Percentiles rank a stretch among this genome's conserved stretches.
Evolutionary conservation across 2,797 vertebrate species (phyloP).

Genomic region (Remorina albescens): DNA sequence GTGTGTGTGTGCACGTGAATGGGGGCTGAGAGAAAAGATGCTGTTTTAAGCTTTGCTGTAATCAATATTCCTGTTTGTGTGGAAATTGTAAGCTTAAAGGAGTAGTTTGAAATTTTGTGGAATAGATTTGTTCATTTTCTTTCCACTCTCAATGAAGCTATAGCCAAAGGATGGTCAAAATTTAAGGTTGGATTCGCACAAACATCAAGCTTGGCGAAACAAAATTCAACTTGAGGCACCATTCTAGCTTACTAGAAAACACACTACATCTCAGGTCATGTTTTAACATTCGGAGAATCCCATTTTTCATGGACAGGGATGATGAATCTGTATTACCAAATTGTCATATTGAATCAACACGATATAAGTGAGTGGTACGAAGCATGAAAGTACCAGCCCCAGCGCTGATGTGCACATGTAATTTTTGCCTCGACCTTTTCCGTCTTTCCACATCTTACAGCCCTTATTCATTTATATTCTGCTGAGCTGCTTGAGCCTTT

Average conservation of each 20-base stretch:
- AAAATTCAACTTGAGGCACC: background rate
- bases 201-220: background rate
- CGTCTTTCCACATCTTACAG: constrained; percentile 43
- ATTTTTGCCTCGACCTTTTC: constrained; percentile 55
- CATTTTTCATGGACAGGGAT: constrained; percentile 33
- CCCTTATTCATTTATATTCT: constrained; percentile 75
- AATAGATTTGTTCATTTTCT: background rate
- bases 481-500: constrained; percentile 74
- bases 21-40: constrained; percentile 3
- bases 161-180: background rate
- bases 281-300: constrained; percentile 8
- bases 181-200: background rate
- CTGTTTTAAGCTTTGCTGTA: constrained; percentile 25
- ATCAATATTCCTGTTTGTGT: background rate
- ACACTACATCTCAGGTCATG: background rate
- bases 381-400: constrained; percentile 44
- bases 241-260: background rate
- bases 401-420: constrained; percentile 46
- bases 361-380: constrained; percentile 12
- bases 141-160: background rate
- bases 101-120: background rate
- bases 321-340: constrained; percentile 52
- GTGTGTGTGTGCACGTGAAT: background rate
- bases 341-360: constrained; percentile 51
- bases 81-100: background rate